A percentile compares a stretch with the other conserved stretches of the same genome.
phyloP scores from a whole-genome alignment of 2,888 invertebrate species.

The Spilarctia lutea region DNA sequence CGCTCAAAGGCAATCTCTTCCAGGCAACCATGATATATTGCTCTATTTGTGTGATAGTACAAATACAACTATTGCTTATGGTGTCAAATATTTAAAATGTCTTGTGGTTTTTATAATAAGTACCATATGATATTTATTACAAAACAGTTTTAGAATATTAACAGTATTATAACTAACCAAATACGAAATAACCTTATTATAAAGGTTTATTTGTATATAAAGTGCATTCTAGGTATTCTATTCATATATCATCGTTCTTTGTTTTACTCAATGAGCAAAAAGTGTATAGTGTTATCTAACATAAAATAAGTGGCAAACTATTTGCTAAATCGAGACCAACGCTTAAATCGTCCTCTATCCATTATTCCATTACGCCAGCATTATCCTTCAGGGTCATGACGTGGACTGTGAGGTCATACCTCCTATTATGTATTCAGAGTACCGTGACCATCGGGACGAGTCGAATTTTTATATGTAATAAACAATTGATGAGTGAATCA shows the following conservation, averaged over 20 bases:
- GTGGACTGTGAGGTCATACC: constrained; percentile 52
- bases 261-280: neutral
- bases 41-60: too few relatives aligned
- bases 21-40: too few relatives aligned
- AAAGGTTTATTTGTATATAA: neutral
- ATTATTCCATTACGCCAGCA: constrained; percentile 34
- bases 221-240: too few relatives aligned
- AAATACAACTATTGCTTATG: neutral
- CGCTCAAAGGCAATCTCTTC: too few relatives aligned
- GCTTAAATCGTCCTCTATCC: constrained; percentile 25
- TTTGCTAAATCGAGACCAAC: neutral
- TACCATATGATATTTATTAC: neutral
- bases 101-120: neutral
- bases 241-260: neutral
- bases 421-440: constrained; percentile 53
- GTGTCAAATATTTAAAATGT: neutral
- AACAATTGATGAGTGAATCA: constrained; percentile 43
- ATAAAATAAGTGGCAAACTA: constrained; percentile 2
- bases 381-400: constrained; percentile 48
- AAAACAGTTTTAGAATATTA: neutral
- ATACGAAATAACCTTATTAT: neutral
- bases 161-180: neutral
- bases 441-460: constrained; percentile 37
- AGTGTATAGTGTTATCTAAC: neutral
- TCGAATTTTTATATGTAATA: constrained; percentile 53